Base-by-base conservation (phyloP, 2,888 invertebrate genomes). In the Habrosyne pyritoides region DNA sequence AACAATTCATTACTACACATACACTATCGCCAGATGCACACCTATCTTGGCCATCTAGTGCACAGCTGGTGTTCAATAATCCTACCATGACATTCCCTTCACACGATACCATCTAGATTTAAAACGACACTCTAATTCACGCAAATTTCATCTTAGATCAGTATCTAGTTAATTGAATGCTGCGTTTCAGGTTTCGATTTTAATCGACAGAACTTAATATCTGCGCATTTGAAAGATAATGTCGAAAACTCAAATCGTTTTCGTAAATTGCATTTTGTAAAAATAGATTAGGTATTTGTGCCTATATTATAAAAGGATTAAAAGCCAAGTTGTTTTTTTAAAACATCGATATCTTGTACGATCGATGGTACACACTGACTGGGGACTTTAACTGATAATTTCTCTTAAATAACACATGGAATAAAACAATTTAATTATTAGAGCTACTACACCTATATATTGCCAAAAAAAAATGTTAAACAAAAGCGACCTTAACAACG, bases 81-180 rank as follows among this genome's bases (percentile, higher is more conserved):
- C 67, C 33, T 52, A 52, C 63, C 60, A 61, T 61, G 63, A 60
- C 55, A 48, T 57, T 60, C 14, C 49, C 30, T 33, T 28, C 61
- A 52, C 57, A 57, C 26, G 73, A 74, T 75, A 68, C 47, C 53
- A 79, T 75, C 75, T 61, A 66, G 58, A 54, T 59, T 51, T 52
- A 69, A 69, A n/a, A 61, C 64, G 63, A 64, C 61, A 68, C 66
- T 69, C 73, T 71, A 73, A 69, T 73, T 73, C 72, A 68, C 67
- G 67, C 63, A 66, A 64, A 69, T 65, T 71, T 66, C 57, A 71
- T 71, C 73, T 71, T 71, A 70, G 79, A 79, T 81, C 69, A 60
- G 57, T 75, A 80, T 79, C 79, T 75, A 50, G 59, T 69, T 82
- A 81, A 82, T 83, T 79, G 78, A 81, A 79, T 73, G 71, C 72